Conservation (phyloP, 92 coral and sea anemone genomes). For the Siderastrea radians region DNA sequence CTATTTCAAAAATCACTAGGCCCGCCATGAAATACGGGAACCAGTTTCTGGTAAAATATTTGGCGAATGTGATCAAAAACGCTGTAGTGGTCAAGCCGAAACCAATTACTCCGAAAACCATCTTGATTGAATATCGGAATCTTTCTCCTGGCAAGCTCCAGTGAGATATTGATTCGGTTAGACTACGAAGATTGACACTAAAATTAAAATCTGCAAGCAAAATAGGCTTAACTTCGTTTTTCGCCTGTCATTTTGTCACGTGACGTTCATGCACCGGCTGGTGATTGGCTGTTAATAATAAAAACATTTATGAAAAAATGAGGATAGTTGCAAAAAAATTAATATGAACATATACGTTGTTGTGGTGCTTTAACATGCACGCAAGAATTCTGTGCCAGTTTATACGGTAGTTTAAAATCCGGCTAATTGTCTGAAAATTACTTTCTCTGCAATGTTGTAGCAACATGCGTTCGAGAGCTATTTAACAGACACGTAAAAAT, state of each 20-base stretch:
- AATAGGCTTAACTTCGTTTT: background rate
- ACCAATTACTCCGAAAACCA: constrained; percentile 70
- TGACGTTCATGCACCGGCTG: background rate
- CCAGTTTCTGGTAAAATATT: constrained; percentile 76
- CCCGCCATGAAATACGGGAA: constrained; percentile 77
- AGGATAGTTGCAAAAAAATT: background rate
- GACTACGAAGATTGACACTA: background rate
- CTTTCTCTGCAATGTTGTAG: no score
- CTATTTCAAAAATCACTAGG: constrained; percentile 64
- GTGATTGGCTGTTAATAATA: background rate
- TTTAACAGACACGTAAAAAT: background rate
- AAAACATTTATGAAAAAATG: background rate
- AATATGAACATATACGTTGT: no score
- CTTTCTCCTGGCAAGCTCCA: background rate
- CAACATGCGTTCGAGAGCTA: background rate
- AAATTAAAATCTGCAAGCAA: background rate
- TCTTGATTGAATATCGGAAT: constrained; percentile 15
- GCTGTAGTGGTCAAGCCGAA: constrained; percentile 75
- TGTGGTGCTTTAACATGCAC: no score
- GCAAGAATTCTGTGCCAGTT: no score
- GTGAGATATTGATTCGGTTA: background rate
- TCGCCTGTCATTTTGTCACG: constrained; percentile 15
- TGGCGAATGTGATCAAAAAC: constrained; percentile 75
- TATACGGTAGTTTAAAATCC: no score
- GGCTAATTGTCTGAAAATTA: no score